phyloP scores from a whole-genome alignment of 2,888 invertebrate genomes.

The Dryobotodes eremita region DNA sequence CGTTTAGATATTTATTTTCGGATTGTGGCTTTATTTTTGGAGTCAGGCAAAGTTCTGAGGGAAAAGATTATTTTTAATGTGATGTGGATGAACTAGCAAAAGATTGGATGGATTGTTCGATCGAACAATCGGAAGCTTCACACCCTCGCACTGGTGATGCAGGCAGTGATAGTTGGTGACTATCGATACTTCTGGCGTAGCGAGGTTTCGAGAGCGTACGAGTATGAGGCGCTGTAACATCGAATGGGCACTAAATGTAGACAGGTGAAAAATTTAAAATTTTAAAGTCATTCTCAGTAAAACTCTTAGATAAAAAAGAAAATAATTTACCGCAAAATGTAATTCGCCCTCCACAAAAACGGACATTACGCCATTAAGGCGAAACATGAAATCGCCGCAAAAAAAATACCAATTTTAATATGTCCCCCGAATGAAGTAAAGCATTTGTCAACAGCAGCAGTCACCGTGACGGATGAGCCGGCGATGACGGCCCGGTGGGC shows the following conservation, averaged over 20 bases:
- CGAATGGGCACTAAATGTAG: background rate
- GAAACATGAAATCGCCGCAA: conserved; percentile 59
- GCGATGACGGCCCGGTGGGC: conserved; percentile 71
- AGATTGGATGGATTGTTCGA: conserved; percentile 8
- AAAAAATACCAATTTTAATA: conserved; percentile 76
- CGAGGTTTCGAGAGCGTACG: background rate
- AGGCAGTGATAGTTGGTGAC: background rate
- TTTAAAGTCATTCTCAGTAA: background rate
- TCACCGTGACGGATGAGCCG: conserved; percentile 81
- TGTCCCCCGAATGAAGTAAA: conserved; percentile 75
- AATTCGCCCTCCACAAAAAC: conserved; percentile 37
- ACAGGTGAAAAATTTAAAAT: background rate
- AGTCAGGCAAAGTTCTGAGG: conserved; percentile 47
- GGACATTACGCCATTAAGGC: conserved; percentile 42
- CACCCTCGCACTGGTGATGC: conserved; percentile 12
- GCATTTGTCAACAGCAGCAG: conserved; percentile 84
- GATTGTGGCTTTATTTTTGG: conserved; percentile 52
- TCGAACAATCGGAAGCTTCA: conserved; percentile 26
- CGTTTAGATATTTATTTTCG: conserved; percentile 63
- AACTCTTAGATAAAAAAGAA: background rate
- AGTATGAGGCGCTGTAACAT: background rate
- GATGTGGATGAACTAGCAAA: conserved; percentile 30
- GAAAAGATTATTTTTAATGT: conserved; percentile 35
- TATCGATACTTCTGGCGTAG: conserved; percentile 7
- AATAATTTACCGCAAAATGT: conserved; percentile 16